phyloP scores from a whole-genome alignment of 2,113 vertebrate species.

The Donacobius atricapilla region DNA sequence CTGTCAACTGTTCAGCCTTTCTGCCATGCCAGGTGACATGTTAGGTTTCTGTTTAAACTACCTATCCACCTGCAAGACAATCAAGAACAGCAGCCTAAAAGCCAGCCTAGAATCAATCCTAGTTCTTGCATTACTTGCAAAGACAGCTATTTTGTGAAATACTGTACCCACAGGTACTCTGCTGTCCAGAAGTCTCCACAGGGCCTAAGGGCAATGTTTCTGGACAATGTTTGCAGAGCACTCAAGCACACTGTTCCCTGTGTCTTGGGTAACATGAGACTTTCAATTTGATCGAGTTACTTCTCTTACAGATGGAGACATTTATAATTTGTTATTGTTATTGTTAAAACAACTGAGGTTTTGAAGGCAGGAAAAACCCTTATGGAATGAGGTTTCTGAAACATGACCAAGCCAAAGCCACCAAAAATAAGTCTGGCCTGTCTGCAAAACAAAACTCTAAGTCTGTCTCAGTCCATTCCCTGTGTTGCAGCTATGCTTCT shows the following conservation, averaged over 20 bases:
- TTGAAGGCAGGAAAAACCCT: slow-evolving; percentile 37
- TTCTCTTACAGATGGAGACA: not conserved
- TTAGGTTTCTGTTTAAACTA: not conserved
- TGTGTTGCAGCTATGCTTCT: not conserved
- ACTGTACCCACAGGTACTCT: not conserved
- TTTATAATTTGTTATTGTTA: slow-evolving; percentile 53
- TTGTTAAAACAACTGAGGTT: slow-evolving; percentile 42
- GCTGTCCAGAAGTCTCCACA: not conserved
- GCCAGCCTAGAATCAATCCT: not conserved
- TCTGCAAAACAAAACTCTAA: slow-evolving; percentile 47
- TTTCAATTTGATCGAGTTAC: not conserved
- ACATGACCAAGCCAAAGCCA: slow-evolving; percentile 46
- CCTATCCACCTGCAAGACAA: not conserved
- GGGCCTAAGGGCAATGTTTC: not conserved
- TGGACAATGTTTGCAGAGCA: not conserved
- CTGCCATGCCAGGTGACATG: not conserved
- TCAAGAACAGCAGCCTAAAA: not conserved
- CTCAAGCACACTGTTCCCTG: not conserved
- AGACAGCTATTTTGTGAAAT: not conserved
- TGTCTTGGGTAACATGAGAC: not conserved
- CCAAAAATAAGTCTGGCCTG: slow-evolving; percentile 56
- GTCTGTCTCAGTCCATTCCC: slow-evolving; percentile 18
- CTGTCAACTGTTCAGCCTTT: not conserved
- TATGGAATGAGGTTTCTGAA: slow-evolving; percentile 59
- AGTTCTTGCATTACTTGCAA: not conserved